These are phyloP conservation scores for Cactoblastis cactorum DNA, from an alignment of 2,888 invertebrate genomes.

Conservation along the genomic window DNA sequence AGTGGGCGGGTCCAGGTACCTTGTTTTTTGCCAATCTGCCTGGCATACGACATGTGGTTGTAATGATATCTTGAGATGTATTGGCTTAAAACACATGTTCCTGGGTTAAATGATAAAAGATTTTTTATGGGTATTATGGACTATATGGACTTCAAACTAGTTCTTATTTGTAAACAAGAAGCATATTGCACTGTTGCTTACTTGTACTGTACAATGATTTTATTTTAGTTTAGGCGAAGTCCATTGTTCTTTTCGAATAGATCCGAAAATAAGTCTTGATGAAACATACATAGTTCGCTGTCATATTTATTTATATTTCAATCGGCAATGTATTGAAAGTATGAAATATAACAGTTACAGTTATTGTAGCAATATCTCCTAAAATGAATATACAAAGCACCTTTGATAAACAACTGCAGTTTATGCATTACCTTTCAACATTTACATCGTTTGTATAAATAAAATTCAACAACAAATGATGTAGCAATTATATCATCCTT, in stretches of 20 bases:
- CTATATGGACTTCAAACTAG: no score
- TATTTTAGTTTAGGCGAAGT: no score
- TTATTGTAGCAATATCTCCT: not conserved
- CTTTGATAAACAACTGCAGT: not conserved
- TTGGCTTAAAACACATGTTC: not conserved
- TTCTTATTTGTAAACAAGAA: no score
- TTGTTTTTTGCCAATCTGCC: conserved; percentile 30
- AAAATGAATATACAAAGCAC: not conserved
- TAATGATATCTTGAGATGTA: conserved; percentile 2
- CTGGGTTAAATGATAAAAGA: not conserved
- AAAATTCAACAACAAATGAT: no score
- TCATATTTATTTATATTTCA: no score
- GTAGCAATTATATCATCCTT: conserved; percentile 44
- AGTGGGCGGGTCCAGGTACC: conserved; percentile 37
- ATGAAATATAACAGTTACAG: not conserved
- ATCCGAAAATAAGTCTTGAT: no score
- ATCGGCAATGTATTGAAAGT: no score
- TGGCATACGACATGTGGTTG: conserved; percentile 2
- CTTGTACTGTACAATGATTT: no score
- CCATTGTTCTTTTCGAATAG: no score
- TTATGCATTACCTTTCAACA: not conserved
- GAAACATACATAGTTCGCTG: no score
- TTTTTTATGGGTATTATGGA: not conserved
- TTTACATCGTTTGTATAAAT: not conserved
- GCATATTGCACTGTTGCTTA: no score